Evolutionary conservation across 2,797 vertebrate genomes (phyloP).

Genomic region (Coregonus suidteri): DNA sequence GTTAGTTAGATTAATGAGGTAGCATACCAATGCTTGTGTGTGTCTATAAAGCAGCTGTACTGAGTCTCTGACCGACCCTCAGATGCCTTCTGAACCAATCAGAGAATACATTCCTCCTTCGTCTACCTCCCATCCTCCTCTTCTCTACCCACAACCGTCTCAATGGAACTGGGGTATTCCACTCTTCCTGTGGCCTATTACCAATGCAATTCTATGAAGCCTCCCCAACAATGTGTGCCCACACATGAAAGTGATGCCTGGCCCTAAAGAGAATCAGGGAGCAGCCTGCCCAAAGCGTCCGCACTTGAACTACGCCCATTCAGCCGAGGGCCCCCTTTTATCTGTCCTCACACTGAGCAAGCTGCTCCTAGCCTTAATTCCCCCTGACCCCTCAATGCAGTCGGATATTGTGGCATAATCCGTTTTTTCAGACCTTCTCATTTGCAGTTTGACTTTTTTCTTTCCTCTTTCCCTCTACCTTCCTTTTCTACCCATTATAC

Average conservation of each 20-base stretch:
- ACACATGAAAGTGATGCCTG: slow-evolving; percentile 73
- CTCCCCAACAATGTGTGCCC: slow-evolving; percentile 36
- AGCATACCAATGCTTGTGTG: slow-evolving; percentile 25
- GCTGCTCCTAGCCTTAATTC: slow-evolving; percentile 78
- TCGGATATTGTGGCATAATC: slow-evolving; percentile 82
- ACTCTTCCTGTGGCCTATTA: slow-evolving; percentile 44
- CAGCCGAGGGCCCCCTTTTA: slow-evolving; percentile 72
- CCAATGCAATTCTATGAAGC: slow-evolving; percentile 34
- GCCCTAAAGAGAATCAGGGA: slow-evolving; percentile 66
- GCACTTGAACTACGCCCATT: slow-evolving; percentile 76
- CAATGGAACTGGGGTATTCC: slow-evolving; percentile 18
- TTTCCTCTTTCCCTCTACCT: slow-evolving; percentile 65
- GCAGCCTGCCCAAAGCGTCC: slow-evolving; percentile 71
- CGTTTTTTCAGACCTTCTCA: slow-evolving; percentile 74
- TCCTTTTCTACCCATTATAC: slow-evolving; percentile 55
- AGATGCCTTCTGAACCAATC: slow-evolving; percentile 17
- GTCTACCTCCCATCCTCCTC: slow-evolving; percentile 53
- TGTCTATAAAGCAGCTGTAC: slow-evolving; percentile 20
- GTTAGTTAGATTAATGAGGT: not conserved
- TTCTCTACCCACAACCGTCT: slow-evolving; percentile 27
- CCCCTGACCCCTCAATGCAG: slow-evolving; percentile 78
- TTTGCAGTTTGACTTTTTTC: slow-evolving; percentile 80
- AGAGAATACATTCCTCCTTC: slow-evolving; percentile 52
- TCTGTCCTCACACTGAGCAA: slow-evolving; percentile 76
- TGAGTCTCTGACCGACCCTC: slow-evolving; percentile 25